phyloP scores from a whole-genome alignment of 1,140 invertebrate species.

The Nasonia longicornis region DNA sequence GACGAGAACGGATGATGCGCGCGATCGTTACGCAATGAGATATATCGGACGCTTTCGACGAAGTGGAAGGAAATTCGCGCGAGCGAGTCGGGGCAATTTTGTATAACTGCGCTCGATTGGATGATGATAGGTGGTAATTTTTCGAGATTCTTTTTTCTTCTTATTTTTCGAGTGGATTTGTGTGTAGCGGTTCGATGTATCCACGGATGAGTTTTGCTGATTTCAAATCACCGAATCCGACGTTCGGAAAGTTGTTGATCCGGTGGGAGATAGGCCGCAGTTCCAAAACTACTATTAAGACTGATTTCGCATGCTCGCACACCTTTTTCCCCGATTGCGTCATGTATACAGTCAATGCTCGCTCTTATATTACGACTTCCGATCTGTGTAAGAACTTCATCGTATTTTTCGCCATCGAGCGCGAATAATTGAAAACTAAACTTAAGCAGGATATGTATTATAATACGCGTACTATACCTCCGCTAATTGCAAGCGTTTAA shows the following conservation, averaged over 20 bases:
- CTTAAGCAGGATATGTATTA: neutral
- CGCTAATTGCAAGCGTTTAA: constrained; percentile 9
- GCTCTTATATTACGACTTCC: too few relatives aligned
- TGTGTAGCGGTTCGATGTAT: neutral
- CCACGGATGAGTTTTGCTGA: neutral
- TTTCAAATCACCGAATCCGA: neutral
- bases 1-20: neutral
- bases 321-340: neutral
- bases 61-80: constrained; percentile 15
- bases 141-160: neutral
- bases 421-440: constrained; percentile 21
- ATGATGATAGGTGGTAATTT: neutral
- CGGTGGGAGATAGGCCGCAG: too few relatives aligned
- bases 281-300: too few relatives aligned
- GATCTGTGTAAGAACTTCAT: neutral
- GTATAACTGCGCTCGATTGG: constrained; percentile 16
- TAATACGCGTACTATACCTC: too few relatives aligned
- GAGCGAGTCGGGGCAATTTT: neutral
- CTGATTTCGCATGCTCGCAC: too few relatives aligned
- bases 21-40: constrained; percentile 26
- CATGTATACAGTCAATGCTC: neutral
- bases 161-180: neutral
- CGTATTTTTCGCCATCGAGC: neutral
- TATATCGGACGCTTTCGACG: neutral
- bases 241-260: too few relatives aligned